phyloP scores from a whole-genome alignment of 2,888 invertebrate species.

The Cinara cedri region DNA sequence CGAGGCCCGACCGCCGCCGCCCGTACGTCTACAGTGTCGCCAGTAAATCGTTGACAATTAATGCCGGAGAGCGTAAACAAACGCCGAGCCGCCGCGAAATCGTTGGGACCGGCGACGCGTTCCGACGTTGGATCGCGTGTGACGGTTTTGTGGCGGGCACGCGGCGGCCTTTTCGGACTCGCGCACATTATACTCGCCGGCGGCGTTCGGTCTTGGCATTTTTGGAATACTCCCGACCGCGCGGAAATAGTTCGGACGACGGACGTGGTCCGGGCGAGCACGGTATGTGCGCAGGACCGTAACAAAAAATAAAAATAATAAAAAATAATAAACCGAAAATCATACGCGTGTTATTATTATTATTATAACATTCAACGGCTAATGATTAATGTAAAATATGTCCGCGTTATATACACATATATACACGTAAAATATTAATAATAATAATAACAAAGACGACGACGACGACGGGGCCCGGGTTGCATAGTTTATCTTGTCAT shows the following conservation, averaged over 20 bases:
- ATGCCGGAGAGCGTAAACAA: not conserved
- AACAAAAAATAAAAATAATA: too few species aligned
- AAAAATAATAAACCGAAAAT: conserved; percentile 21
- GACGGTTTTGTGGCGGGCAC: conserved; percentile 7
- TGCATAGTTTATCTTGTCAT: conserved; percentile 36
- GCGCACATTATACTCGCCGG: not conserved
- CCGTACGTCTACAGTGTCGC: too few species aligned
- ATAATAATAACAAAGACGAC: conserved; percentile 8
- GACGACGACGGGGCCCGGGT: not conserved
- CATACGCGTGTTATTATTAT: not conserved
- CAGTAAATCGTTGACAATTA: conserved; percentile 22
- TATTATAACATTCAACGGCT: not conserved
- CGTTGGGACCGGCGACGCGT: not conserved
- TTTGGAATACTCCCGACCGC: conserved; percentile 37
- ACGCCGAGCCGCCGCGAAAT: not conserved
- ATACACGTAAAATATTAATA: conserved; percentile 21
- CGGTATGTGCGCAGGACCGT: too few species aligned
- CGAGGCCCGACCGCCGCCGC: too few species aligned
- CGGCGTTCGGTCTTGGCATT: conserved; percentile 32
- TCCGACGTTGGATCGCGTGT: not conserved
- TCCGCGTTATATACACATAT: too few species aligned
- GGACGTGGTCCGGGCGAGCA: too few species aligned
- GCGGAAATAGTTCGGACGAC: conserved; percentile 1
- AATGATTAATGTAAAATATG: conserved; percentile 40
- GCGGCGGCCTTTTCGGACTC: conserved; percentile 9